Base-by-base conservation (phyloP, 2,113 vertebrate species). In the Bufo bufo region DNA sequence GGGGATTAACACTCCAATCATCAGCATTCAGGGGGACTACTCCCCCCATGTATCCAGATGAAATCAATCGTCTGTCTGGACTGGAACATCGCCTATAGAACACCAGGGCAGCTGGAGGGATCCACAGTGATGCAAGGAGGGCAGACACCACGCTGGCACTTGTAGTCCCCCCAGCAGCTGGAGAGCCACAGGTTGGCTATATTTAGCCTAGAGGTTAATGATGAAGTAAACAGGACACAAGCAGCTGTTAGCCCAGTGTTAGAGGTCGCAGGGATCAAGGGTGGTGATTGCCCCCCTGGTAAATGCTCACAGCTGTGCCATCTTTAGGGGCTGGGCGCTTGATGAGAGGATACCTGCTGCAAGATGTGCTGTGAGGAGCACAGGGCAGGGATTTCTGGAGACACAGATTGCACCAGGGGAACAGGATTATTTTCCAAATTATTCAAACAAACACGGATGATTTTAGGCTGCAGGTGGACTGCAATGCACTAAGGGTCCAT, bases 301-400 rank as follows among this genome's bases (percentile, higher is more conserved):
- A 89, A 89, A 89, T 77, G 87, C 65, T 89, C 71, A 69, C 82
- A 89, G 87, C 59, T 89, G 87, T 65, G 58, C 58, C 79, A 54
- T 87, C 59, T 54, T 80, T 71, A 52, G 20, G 78, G 78, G 61
- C 58, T 69, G 74, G 77, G 59, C 19, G 14, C 49, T 71, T 87
- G 77, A 80, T 78, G 59, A 87, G 61, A 87, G 71, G 77, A 87
- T 86, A 86, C 85, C 85, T 86, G 77, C 54, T 86, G 77, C 61
- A 86, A 80, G 23, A 86, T 80, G 85, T 63, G 52, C 43, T 69
- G 20, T 58, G 77, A 66, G 69, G 85, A 33, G 77, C 63, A 69
- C 81, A 83, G 65, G 82, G 47, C 50, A 71, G 13, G 33, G 82
- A 45, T 20, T 81, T 58, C 58, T 61, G 23, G 11, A 58, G 33